Evolutionary conservation across 2,888 invertebrate genomes (phyloP).

Genomic region (Sinelater perroti): DNA sequence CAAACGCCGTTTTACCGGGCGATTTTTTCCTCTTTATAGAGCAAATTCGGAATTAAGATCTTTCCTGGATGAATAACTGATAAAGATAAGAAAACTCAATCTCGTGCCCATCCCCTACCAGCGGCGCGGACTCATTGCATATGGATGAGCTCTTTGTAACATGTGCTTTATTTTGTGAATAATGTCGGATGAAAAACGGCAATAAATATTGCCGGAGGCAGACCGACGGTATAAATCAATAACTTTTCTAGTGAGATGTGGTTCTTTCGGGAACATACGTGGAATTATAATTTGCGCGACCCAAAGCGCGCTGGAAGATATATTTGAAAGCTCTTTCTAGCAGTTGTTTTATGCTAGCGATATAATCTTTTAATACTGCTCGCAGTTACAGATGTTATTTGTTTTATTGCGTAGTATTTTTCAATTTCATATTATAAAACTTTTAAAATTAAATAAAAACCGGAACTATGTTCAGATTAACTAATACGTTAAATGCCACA

Average conservation of each 20-base stretch:
- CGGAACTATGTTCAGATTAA: too few relatives aligned
- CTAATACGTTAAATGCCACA: too few relatives aligned
- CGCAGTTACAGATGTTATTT: too few relatives aligned
- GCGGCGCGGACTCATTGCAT: slow-evolving; percentile 42
- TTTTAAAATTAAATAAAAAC: too few relatives aligned
- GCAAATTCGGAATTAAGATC: slow-evolving; percentile 34
- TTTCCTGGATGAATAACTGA: slow-evolving; percentile 31
- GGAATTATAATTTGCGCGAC: slow-evolving; percentile 22
- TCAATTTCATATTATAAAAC: too few relatives aligned
- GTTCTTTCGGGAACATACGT: slow-evolving; percentile 20
- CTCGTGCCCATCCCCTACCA: slow-evolving; percentile 29
- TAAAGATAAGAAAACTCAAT: slow-evolving; percentile 37
- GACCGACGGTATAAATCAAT: slow-evolving; percentile 49
- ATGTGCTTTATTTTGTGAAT: slow-evolving; percentile 47
- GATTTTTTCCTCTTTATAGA: slow-evolving; percentile 21
- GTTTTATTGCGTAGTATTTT: too few relatives aligned
- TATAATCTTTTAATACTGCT: too few relatives aligned
- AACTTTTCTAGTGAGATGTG: slow-evolving; percentile 30
- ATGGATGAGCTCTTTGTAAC: slow-evolving; percentile 47
- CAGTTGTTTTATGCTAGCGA: too few relatives aligned
- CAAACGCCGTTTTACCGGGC: background rate
- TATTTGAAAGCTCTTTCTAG: too few relatives aligned
- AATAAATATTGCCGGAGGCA: slow-evolving; percentile 47
- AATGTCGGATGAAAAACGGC: slow-evolving; percentile 45
- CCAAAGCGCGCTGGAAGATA: too few relatives aligned